Percentiles rank a stretch among this genome's conserved stretches.
phyloP scores from a whole-genome alignment of 2,888 invertebrate species.

The Baronia brevicornis region DNA sequence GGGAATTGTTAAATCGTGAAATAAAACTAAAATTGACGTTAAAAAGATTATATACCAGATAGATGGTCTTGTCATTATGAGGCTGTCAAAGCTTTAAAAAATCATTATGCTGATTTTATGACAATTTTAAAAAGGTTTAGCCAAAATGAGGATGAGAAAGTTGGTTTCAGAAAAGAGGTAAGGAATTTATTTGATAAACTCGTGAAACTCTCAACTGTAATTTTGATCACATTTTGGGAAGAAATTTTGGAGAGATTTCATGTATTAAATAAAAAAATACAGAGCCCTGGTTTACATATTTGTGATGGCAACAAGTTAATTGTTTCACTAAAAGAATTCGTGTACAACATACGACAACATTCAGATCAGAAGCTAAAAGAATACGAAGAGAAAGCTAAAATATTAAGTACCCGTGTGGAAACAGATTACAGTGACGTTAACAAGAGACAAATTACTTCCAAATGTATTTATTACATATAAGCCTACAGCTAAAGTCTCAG shows the following conservation, averaged over 20 bases:
- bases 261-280: too few relatives aligned
- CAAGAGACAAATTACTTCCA: too few relatives aligned
- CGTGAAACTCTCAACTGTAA: too few relatives aligned
- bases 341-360: too few relatives aligned
- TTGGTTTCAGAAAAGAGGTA: slow-evolving; percentile 21
- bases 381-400: not conserved
- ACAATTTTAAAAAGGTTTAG: slow-evolving; percentile 13
- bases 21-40: slow-evolving; percentile 16
- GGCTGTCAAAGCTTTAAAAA: too few relatives aligned
- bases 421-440: not conserved
- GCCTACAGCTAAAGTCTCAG: too few relatives aligned
- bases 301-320: slow-evolving; percentile 26
- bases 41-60: too few relatives aligned
- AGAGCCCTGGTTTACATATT: slow-evolving; percentile 19
- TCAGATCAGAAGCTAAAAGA: too few relatives aligned
- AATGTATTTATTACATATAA: too few relatives aligned
- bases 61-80: slow-evolving; percentile 13
- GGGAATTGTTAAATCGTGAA: slow-evolving; percentile 15
- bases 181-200: too few relatives aligned
- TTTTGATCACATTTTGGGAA: too few relatives aligned
- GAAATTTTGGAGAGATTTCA: too few relatives aligned
- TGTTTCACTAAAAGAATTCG: slow-evolving; percentile 2
- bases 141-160: slow-evolving; percentile 18
- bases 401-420: not conserved
- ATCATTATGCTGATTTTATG: slow-evolving; percentile 12